Evolutionary conservation across 2,113 vertebrate genomes (phyloP).

Genomic region (Petrocephalus zakoni): DNA sequence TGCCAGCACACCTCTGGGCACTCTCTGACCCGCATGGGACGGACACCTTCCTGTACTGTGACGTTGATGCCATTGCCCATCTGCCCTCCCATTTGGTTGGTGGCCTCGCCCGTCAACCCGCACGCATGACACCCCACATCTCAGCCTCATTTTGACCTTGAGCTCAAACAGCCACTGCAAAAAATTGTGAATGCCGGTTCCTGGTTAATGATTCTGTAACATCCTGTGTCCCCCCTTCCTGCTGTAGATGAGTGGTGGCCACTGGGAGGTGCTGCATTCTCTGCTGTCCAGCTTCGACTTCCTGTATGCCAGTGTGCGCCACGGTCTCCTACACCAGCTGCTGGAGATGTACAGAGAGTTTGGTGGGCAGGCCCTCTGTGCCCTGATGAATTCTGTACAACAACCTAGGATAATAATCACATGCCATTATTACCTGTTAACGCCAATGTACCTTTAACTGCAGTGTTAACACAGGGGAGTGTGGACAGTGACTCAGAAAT

Average conservation of each 20-base stretch:
- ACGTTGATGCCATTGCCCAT: slow-evolving; percentile 58
- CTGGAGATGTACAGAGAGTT: slow-evolving; percentile 59
- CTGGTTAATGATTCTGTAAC: not conserved
- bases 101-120: not conserved
- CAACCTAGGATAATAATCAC: not conserved
- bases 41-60: slow-evolving; percentile 61
- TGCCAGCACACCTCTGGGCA: slow-evolving; percentile 67
- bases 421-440: not conserved
- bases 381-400: not conserved
- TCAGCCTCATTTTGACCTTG: not conserved
- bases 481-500: not conserved
- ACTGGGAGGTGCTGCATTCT: slow-evolving; percentile 44
- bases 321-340: slow-evolving; percentile 62
- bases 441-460: not conserved
- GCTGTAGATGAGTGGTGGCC: slow-evolving; percentile 58
- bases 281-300: slow-evolving; percentile 70
- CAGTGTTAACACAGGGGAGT: not conserved
- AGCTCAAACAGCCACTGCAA: not conserved
- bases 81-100: slow-evolving; percentile 71
- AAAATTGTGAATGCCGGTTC: not conserved
- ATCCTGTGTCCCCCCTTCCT: not conserved
- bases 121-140: not conserved
- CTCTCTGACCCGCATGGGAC: slow-evolving; percentile 58
- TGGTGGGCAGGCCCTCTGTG: slow-evolving; percentile 49
- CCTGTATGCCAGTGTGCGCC: slow-evolving; percentile 60